These are phyloP conservation scores for Perizoma affinitatum DNA, from an alignment of 2,888 invertebrate species.

Conservation along the genomic window DNA sequence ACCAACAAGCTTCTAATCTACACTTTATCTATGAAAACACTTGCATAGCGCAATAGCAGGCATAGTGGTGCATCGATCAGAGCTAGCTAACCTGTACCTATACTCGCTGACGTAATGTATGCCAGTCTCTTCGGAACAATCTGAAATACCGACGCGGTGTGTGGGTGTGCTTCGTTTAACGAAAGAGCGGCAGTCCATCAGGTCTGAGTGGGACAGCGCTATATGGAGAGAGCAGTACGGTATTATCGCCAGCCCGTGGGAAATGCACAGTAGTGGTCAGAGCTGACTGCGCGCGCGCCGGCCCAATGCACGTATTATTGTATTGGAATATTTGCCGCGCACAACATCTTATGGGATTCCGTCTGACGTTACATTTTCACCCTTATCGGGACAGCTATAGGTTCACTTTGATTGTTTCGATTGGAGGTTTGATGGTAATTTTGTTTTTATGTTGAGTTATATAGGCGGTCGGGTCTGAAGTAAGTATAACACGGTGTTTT, in stretches of 20 bases:
- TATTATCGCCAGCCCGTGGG: constrained; percentile 78
- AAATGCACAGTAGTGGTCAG: constrained; percentile 85
- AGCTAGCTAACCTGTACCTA: constrained; percentile 47
- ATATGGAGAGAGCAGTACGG: constrained; percentile 60
- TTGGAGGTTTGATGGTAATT: constrained; percentile 43
- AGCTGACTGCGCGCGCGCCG: constrained; percentile 82
- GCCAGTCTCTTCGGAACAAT: constrained; percentile 76
- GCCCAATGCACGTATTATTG: constrained; percentile 84
- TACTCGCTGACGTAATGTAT: constrained; percentile 75
- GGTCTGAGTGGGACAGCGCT: constrained; percentile 65
- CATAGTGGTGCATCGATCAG: constrained; percentile 62
- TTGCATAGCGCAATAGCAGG: constrained; percentile 45
- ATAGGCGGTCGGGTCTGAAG: constrained; percentile 66
- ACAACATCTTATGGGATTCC: constrained; percentile 61
- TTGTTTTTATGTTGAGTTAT: constrained; percentile 46
- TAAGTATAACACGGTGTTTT: constrained; percentile 78
- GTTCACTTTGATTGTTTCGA: constrained; percentile 41
- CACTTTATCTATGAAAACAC: constrained; percentile 39
- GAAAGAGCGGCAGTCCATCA: constrained; percentile 82
- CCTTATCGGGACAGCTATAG: constrained; percentile 47
- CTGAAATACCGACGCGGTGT: constrained; percentile 82
- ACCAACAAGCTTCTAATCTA: constrained; percentile 36
- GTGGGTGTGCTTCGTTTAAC: constrained; percentile 84
- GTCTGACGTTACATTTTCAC: constrained; percentile 34
- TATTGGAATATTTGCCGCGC: constrained; percentile 68